Evolutionary conservation across 2,797 vertebrate genomes (phyloP).

Genomic region (Gambusia yucatana): DNA sequence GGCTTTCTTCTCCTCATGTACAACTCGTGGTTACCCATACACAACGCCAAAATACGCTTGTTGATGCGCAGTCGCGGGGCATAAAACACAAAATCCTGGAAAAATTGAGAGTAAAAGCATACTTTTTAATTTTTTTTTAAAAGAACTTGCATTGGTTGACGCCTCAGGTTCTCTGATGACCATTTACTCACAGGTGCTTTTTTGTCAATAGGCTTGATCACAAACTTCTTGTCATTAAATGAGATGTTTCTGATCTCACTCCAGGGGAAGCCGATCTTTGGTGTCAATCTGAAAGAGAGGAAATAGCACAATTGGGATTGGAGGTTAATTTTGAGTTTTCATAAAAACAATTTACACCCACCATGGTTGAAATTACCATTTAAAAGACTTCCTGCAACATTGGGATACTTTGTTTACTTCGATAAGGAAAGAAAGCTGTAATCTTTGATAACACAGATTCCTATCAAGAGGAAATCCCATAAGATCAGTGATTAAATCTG

Average conservation of each 20-base stretch:
- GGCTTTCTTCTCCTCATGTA: constrained; percentile 98
- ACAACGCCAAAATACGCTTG: constrained; percentile 94
- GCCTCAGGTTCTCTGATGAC: background rate
- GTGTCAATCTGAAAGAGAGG: constrained; percentile 86
- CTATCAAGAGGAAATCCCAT: constrained; percentile 41
- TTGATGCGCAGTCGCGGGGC: constrained; percentile 97
- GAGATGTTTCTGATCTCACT: constrained; percentile 99
- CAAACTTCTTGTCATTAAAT: constrained; percentile 98
- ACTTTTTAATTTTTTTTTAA: background rate
- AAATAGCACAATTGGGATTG: background rate
- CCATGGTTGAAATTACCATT: background rate
- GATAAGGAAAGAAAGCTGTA: background rate
- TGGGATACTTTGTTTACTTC: background rate
- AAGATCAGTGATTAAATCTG: constrained; percentile 23
- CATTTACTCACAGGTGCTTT: constrained; percentile 92
- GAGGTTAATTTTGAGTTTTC: background rate
- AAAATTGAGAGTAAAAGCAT: background rate
- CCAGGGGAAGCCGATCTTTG: constrained; percentile 99
- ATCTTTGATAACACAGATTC: constrained; percentile 6
- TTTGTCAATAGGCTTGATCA: constrained; percentile 99
- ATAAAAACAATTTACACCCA: background rate
- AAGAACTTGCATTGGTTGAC: background rate
- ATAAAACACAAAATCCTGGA: constrained; percentile 97
- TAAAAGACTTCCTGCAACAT: no score
- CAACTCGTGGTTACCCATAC: constrained; percentile 98